A percentile compares a stretch with the other conserved stretches of the same genome.
phyloP scores from a whole-genome alignment of 2,113 vertebrate genomes.

The Donacobius atricapilla region DNA sequence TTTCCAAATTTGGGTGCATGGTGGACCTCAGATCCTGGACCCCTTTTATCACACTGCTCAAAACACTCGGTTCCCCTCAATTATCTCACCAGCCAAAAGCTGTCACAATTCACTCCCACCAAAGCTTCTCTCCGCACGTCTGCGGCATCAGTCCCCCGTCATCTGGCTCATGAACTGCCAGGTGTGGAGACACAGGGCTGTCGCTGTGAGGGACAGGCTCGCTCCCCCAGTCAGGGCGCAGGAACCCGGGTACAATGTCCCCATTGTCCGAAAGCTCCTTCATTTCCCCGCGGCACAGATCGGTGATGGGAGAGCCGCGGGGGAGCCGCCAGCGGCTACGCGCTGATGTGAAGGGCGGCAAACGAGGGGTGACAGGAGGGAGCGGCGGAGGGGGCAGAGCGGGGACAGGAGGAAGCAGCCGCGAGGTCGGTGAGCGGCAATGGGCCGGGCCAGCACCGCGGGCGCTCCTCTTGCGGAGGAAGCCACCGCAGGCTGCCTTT shows the following conservation, averaged over 20 bases:
- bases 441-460: neutral
- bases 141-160: fast-evolving
- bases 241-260: neutral
- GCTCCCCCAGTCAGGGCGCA: fast-evolving
- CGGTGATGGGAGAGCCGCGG: neutral
- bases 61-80: neutral
- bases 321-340: neutral
- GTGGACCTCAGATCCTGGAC: neutral
- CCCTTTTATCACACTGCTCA: neutral
- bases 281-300: fast-evolving
- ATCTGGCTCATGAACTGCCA: fast-evolving
- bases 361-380: neutral
- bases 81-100: neutral
- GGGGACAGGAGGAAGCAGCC: neutral
- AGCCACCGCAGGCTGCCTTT: neutral
- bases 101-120: neutral
- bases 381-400: neutral
- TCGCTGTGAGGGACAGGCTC: fast-evolving
- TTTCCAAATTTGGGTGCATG: neutral
- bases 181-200: neutral
- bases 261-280: neutral
- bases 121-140: fast-evolving
- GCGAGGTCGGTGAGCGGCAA: fast-evolving
- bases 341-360: neutral
- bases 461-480: fast-evolving